Percentiles rank a stretch among this genome's conserved stretches.
These are phyloP conservation scores for Coccyzus lansbergi DNA, from an alignment of 2,797 vertebrate species.

Conservation along the genomic window DNA sequence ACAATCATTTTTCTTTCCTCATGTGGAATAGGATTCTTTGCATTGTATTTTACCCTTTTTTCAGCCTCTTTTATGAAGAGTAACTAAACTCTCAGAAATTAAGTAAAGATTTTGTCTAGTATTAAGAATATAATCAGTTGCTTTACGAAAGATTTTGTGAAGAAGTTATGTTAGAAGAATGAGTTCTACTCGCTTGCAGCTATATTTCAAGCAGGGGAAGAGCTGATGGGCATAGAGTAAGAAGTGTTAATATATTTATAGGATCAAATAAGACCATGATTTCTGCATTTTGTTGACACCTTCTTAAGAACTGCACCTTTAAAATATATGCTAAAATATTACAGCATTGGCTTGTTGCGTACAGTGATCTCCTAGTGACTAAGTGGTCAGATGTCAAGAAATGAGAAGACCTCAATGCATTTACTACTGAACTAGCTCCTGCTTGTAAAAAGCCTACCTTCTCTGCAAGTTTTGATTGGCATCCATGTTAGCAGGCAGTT, in stretches of 20 bases:
- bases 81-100: background rate
- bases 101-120: background rate
- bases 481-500: background rate
- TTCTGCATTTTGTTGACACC: background rate
- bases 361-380: too few species aligned
- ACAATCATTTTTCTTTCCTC: too few species aligned
- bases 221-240: background rate
- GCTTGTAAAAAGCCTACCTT: background rate
- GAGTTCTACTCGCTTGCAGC: background rate
- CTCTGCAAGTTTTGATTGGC: background rate
- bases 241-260: background rate
- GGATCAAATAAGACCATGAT: background rate
- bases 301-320: background rate
- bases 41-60: too few species aligned
- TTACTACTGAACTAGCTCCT: background rate
- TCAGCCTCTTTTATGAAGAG: background rate
- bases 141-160: background rate
- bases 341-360: background rate
- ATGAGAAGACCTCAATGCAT: background rate
- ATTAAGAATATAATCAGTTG: background rate
- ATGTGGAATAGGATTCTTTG: too few species aligned
- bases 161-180: background rate
- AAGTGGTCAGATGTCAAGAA: background rate
- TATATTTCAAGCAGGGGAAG: background rate
- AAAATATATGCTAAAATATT: background rate